Percentiles rank a stretch among this genome's conserved stretches.
phyloP scores from a whole-genome alignment of 2,113 vertebrate species.

The Myodes glareolus region DNA sequence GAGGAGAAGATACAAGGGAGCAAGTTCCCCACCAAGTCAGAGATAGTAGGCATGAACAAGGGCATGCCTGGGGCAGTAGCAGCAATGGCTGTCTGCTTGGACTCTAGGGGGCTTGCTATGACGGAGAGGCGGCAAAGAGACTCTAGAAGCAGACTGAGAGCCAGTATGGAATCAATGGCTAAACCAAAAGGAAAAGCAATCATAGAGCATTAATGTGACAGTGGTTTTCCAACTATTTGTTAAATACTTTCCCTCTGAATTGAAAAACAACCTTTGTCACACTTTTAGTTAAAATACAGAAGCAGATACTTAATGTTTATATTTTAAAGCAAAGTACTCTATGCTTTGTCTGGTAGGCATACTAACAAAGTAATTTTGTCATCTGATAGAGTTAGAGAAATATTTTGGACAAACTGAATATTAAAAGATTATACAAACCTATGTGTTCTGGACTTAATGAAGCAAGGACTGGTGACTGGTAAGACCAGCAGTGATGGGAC shows the following conservation, averaged over 20 bases:
- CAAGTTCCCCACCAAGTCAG: neutral
- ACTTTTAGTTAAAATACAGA: neutral
- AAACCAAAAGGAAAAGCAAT: neutral
- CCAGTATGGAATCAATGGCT: neutral
- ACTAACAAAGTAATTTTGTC: neutral
- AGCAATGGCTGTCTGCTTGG: no score
- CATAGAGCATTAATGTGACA: neutral
- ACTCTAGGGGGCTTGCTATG: neutral
- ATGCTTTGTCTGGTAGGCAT: neutral
- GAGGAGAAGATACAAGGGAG: neutral
- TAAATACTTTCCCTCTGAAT: neutral
- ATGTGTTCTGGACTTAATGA: neutral
- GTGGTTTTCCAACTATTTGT: neutral
- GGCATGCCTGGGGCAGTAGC: rapidly evolving
- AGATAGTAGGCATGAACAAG: neutral
- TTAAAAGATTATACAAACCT: neutral
- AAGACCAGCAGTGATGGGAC: no score
- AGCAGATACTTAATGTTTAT: neutral
- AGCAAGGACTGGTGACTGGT: rapidly evolving
- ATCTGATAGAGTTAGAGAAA: neutral
- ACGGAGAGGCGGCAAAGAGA: neutral
- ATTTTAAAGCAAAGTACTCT: neutral
- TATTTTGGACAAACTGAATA: neutral
- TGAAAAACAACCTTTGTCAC: neutral
- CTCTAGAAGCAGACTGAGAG: neutral